phyloP scores from a whole-genome alignment of 2,888 invertebrate species.

The Hybos culiciformis region DNA sequence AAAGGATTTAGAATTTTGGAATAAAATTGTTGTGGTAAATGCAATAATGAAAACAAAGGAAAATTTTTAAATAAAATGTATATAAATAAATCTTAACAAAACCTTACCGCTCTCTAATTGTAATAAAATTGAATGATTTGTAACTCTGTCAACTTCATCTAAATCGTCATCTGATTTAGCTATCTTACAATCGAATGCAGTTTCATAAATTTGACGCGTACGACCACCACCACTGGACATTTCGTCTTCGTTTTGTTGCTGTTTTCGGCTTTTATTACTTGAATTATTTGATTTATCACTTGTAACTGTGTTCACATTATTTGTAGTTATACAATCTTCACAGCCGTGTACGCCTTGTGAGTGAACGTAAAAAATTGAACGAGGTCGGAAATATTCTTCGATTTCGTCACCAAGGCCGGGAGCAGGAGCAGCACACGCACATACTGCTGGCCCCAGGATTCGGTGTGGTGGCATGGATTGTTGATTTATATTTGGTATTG shows the following conservation, averaged over 20 bases:
- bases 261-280: background rate
- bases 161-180: slow-evolving; percentile 67
- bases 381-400: slow-evolving; percentile 47
- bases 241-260: slow-evolving; percentile 36
- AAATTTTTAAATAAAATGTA: no score
- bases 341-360: slow-evolving; percentile 47
- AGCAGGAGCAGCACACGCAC: slow-evolving; percentile 58
- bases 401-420: slow-evolving; percentile 46
- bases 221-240: slow-evolving; percentile 36
- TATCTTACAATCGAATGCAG: slow-evolving; percentile 79
- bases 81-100: no score
- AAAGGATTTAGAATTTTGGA: no score
- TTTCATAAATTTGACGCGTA: slow-evolving; percentile 70
- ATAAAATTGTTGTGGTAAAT: no score
- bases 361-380: slow-evolving; percentile 55
- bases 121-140: slow-evolving; percentile 62
- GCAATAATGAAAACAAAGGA: no score
- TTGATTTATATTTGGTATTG: slow-evolving; percentile 18
- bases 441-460: slow-evolving; percentile 49
- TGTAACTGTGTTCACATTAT: slow-evolving; percentile 3
- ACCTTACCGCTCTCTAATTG: slow-evolving; percentile 40
- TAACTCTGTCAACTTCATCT: slow-evolving; percentile 66
- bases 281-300: slow-evolving; percentile 14
- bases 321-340: slow-evolving; percentile 31
- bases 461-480: slow-evolving; percentile 59